These are phyloP conservation scores for Bucco capensis DNA, from an alignment of 2,113 vertebrate species.

Conservation along the genomic window DNA sequence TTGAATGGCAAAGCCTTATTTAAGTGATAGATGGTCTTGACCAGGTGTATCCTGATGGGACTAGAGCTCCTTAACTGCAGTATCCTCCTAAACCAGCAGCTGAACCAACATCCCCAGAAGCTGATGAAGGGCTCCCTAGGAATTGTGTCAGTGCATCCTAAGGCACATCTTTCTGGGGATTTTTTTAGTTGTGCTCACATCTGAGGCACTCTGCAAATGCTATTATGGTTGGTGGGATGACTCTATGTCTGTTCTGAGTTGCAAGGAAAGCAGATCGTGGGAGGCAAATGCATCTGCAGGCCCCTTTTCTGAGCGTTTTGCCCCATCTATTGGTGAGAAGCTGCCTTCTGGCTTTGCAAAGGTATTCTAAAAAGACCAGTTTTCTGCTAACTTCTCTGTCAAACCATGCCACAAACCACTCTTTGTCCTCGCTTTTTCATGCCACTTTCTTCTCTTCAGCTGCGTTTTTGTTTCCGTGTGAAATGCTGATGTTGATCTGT, in stretches of 20 bases:
- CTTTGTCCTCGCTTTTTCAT: not conserved
- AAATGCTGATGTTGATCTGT: not conserved
- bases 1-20: not conserved
- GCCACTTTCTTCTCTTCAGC: not conserved
- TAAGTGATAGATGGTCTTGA: not conserved
- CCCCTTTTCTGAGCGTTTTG: not conserved
- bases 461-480: not conserved
- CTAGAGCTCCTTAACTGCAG: not conserved
- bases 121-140: not conserved
- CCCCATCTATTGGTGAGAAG: conserved; percentile 41
- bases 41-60: not conserved
- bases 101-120: not conserved
- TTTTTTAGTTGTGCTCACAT: not conserved
- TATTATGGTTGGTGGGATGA: not conserved
- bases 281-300: not conserved
- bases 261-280: not conserved
- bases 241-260: not conserved
- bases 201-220: not conserved
- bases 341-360: not conserved
- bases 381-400: not conserved
- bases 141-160: not conserved
- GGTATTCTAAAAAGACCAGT: fast-evolving
- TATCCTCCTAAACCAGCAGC: not conserved
- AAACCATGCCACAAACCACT: not conserved
- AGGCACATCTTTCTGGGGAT: not conserved